Evolutionary conservation across 2,113 vertebrate species (phyloP), one percentile per base, ranked within the genome.

Genomic region (Dryoscopus gambensis): DNA sequence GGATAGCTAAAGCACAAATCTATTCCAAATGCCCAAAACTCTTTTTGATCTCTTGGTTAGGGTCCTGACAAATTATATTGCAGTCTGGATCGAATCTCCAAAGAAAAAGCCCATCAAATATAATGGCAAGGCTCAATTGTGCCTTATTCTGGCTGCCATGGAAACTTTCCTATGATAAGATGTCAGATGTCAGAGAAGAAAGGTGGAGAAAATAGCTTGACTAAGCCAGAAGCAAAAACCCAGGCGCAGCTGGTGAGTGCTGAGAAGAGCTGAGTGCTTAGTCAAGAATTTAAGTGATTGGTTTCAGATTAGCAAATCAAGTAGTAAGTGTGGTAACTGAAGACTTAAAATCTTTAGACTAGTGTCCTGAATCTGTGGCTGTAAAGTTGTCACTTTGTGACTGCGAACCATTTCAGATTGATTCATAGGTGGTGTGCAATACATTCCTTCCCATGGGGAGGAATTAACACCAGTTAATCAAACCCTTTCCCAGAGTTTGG

Each of bases 341-440:
- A 64, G 49, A 37, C 21, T 17, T 19, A 24, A 60, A 85, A 40
- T 63, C 37, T 63, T 35, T n/a, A n/a, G n/a, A 20, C 16, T 46
- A 22, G 1, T 39, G 11, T 69, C 40, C 42, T 60, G 23, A 79
- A 21, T 83, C 37, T 6, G 2, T 21, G 59, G 3, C 25, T 68
- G 11, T n/a, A 24, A 14, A 85, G 42, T 27, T 75, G 27, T 55
- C 35, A 21, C 27, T 85, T 39, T 42, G 11, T 67, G 33, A 47
- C 11, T 60, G 42, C 57, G 25, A 89, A 30, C 5, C 4, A 53
- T 53, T 88, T 87, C 22, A 14, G 6, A 6, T 15, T 59, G 23
- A 42, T 71, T 52, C 0, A 0, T 46, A 14, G 37, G 12, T 63
- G 5, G 5, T 5, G 7, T 62, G 27, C 40, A 69, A 16, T 5